Evolutionary conservation across 2,888 invertebrate species (phyloP), one percentile per base, ranked within the genome.

Genomic region (Drosophila rellima): DNA sequence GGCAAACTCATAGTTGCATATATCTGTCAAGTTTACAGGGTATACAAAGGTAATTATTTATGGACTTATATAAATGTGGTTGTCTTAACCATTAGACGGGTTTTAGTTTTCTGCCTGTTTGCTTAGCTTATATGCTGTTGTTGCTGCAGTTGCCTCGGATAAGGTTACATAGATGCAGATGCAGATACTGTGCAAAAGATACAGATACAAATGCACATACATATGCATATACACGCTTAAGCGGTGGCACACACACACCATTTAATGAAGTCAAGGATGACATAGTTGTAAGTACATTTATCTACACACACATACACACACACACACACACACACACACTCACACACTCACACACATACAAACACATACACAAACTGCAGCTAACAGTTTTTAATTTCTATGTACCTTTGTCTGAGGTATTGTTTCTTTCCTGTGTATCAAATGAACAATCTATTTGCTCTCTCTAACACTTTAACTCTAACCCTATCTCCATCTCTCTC

Each of bases 251-350:
- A 74, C 54, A 74, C 59, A 74, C 47, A 60, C 35, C 52, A 23
- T 88, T 79, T 87, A 91, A 90, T 87, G 89, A 90, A 91, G 91
- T 90, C 91, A 91, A 91, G 91, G 91, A 90, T 90, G 89, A 78
- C 88, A 89, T 84, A 88, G 87, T 81, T 77, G 71, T 31, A 69
- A 69, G 64, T 64, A 68, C 55, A 57, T 69, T 44, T 56, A 61
- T 17, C 33, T 52, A 37, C 18, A n/a, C 39, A 26, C 44, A 56
- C 37, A 66, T 45, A 61, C 57, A 52, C 42, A 52, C 54, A 42
- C 31, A 31, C 26, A 55, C 8, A 59, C 17, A 40, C 13, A 60
- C 62, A n/a, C n/a, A n/a, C n/a, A n/a, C n/a, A n/a, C n/a, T n/a
- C 42, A 51, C n/a, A 52, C 42, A 51, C 48, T 33, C 31, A 40